Conservation (phyloP, 2,888 invertebrate species). For the Orgyia antiqua region DNA sequence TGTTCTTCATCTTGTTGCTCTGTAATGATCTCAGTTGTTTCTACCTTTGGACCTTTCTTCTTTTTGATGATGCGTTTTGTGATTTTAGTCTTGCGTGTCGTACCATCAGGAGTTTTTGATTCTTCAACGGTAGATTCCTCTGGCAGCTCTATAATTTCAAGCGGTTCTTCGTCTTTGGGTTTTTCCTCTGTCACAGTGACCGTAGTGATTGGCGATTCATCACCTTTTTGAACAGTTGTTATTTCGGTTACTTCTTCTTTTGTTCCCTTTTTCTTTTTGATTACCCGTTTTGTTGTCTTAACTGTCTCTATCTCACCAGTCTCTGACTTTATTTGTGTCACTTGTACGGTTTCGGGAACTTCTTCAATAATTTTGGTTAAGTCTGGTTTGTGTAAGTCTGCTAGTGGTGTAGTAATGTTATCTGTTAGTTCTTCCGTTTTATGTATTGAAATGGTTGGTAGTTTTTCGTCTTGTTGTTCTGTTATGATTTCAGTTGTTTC, state of each 20-base stretch:
- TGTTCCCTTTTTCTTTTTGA: slow-evolving; percentile 27
- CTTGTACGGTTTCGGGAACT: slow-evolving; percentile 8
- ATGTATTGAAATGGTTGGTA: slow-evolving; percentile 10
- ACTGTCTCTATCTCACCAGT: slow-evolving; percentile 4
- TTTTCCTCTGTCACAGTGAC: slow-evolving; percentile 10
- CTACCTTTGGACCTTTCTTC: slow-evolving; percentile 21
- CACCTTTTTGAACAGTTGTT: slow-evolving; percentile 20
- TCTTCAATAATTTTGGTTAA: slow-evolving; percentile 6
- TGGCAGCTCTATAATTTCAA: slow-evolving; percentile 8
- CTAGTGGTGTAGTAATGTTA: slow-evolving; percentile 6
- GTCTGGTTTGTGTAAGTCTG: slow-evolving; percentile 2
- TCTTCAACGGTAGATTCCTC: slow-evolving; percentile 9
- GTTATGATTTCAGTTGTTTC: slow-evolving; percentile 27
- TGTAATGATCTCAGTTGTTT: slow-evolving; percentile 20
- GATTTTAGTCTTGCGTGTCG: slow-evolving; percentile 29
- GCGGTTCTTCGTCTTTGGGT: neutral
- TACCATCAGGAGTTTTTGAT: slow-evolving; percentile 13
- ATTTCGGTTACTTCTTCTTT: slow-evolving; percentile 24
- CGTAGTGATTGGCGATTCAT: slow-evolving; percentile 21
- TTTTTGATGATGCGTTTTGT: slow-evolving; percentile 28
- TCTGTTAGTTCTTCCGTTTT: slow-evolving; percentile 9
- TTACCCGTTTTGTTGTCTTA: slow-evolving; percentile 11
- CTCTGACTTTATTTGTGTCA: slow-evolving; percentile 8
- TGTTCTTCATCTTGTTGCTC: slow-evolving; percentile 21
- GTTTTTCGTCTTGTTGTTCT: slow-evolving; percentile 15